Percentiles rank a stretch among this genome's conserved stretches.
Conservation (phyloP, 1,140 invertebrate species). For the Tigriopus japonicus region DNA sequence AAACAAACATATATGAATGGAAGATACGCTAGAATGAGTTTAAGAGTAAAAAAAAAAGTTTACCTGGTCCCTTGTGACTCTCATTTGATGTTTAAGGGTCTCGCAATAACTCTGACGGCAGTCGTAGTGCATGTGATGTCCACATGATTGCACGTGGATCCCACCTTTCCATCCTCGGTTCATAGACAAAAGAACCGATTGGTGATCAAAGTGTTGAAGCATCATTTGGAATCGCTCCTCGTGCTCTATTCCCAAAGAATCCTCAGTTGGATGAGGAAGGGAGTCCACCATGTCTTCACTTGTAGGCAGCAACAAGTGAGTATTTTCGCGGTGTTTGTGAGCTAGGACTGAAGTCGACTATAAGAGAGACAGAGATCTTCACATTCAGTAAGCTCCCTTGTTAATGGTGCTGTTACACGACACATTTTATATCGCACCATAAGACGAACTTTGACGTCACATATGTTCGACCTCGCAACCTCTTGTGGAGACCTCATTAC, state of each 20-base stretch:
- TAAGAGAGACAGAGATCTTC: too few relatives aligned
- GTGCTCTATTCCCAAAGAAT: not conserved
- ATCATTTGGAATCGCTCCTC: not conserved
- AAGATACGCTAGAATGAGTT: too few relatives aligned
- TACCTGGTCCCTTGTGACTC: not conserved
- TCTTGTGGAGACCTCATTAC: too few relatives aligned
- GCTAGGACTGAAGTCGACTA: conserved; percentile 55
- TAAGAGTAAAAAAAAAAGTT: too few relatives aligned
- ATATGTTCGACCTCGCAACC: too few relatives aligned
- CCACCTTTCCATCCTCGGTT: conserved; percentile 36
- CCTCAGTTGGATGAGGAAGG: not conserved
- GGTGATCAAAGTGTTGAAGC: not conserved
- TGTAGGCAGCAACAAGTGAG: conserved; percentile 41
- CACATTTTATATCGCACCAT: too few relatives aligned
- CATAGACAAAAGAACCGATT: not conserved
- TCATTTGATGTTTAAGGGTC: not conserved
- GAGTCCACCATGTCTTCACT: conserved; percentile 35
- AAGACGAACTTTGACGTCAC: too few relatives aligned
- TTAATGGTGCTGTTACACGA: too few relatives aligned
- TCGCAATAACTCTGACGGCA: not conserved
- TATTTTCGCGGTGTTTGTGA: conserved; percentile 39
- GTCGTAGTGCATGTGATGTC: not conserved
- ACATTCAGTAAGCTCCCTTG: too few relatives aligned
- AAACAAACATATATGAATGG: too few relatives aligned
- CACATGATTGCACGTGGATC: conserved; percentile 15